Evolutionary conservation across 1,140 invertebrate genomes (phyloP).

Genomic region (Hylaeus anthracinus): DNA sequence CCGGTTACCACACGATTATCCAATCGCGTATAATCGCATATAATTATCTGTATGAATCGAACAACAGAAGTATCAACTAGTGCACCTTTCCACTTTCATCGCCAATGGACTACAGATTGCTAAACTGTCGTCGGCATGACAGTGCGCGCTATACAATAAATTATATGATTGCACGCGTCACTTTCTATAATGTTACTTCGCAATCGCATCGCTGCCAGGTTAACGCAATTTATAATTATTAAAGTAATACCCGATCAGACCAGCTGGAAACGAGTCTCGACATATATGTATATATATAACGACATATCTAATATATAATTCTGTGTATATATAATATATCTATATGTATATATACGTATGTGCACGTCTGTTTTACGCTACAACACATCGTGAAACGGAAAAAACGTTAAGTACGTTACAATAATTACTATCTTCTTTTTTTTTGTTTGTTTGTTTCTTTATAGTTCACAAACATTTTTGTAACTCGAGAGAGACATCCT

Average conservation of each 20-base stretch:
- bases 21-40: background rate
- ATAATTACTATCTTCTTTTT: conserved; percentile 58
- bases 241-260: conserved; percentile 73
- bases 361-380: conserved; percentile 58
- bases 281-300: conserved; percentile 61
- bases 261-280: conserved; percentile 79
- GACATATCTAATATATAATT: conserved; percentile 55
- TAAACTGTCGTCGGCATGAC: conserved; percentile 27
- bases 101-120: conserved; percentile 14
- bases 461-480: conserved; percentile 55
- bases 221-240: conserved; percentile 61
- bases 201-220: conserved; percentile 60
- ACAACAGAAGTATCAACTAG: conserved; percentile 28
- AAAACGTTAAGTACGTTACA: conserved; percentile 67
- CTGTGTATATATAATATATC: conserved; percentile 60
- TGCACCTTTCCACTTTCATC: conserved; percentile 12
- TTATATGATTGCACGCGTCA: conserved; percentile 45
- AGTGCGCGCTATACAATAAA: conserved; percentile 55
- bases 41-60: conserved; percentile 27
- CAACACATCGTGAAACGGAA: conserved; percentile 63
- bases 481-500: conserved; percentile 38
- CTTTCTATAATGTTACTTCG: conserved; percentile 39
- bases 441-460: conserved; percentile 21
- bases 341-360: conserved; percentile 54
- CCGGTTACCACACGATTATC: background rate